Base-by-base conservation (phyloP, 2,797 vertebrate species). In the Clamator glandarius region DNA sequence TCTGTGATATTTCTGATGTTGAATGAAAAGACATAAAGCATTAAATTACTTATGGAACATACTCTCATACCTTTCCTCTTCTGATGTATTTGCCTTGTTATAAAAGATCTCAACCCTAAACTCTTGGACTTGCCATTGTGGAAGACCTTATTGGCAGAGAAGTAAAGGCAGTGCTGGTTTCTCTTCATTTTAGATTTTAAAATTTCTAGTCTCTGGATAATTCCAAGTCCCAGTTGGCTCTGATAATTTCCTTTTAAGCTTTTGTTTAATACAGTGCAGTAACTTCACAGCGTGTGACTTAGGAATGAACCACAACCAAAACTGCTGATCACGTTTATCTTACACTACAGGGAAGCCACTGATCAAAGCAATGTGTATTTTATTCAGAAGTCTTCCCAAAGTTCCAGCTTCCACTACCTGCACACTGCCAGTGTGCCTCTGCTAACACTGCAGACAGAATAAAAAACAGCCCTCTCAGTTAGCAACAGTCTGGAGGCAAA, bases 281-380 rank as follows among this genome's bases (percentile, higher is more conserved):
- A 74, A 74, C 61, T 94, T 89, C 88, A 31, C 86, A 95, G 90
- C 72, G 8, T 89, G 78, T 62, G 57, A 72, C 58, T 72, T 46
- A 75, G 44, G 89, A 93, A 58, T 41, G 81, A 95, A 12, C 90
- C 92, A 58, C 86, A 51, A 68, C 68, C 58, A 10, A 93, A 96
- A 79, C 31, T 84, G 88, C 84, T 95, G 88, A 87, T 90, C 25
- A 0, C 75, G 87, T 94, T 89, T 91, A 55, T 95, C 84, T 91
- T 72, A 23, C 21, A 24, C 79, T 72, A 36, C 79, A 84, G 87
- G 91, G 73, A 91, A 94, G 79, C 17, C 57, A 41, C 42, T 66
- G 78, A 95, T 91, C 88, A 92, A 91, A 94, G 82, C 75, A 61
- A 64, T 51, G 78, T 50, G 19, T 80, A 83, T 89, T 96, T 95